Percentiles rank a stretch among this genome's conserved stretches.
Evolutionary conservation across 2,113 vertebrate genomes (phyloP).

Genomic region (Paradoxurus hermaphroditus): DNA sequence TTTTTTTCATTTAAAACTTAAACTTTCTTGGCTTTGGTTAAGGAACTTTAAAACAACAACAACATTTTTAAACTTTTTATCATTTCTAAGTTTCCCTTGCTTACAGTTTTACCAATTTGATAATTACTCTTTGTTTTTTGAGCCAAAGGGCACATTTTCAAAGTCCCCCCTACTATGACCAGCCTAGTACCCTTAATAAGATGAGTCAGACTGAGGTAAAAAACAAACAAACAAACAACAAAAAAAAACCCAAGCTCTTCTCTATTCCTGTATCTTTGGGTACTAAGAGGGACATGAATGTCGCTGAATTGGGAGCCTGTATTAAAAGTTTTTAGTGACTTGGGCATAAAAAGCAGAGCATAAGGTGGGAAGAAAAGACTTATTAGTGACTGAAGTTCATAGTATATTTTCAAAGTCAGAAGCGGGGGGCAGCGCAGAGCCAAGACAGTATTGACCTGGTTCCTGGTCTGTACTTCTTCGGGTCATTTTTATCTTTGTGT

Average conservation of each 20-base stretch:
- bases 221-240: background rate
- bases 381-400: background rate
- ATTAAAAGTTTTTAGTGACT: background rate
- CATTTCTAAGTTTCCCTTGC: background rate
- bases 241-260: background rate
- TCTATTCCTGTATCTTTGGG: background rate
- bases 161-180: background rate
- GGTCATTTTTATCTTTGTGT: background rate
- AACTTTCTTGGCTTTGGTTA: background rate
- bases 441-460: background rate
- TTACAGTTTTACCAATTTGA: background rate
- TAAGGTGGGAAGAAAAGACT: background rate
- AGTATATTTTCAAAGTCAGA: background rate
- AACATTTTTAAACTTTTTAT: background rate
- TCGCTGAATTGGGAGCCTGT: background rate
- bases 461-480: background rate
- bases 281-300: background rate
- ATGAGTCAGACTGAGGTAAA: background rate
- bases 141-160: background rate
- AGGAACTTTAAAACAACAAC: background rate
- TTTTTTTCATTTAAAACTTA: background rate
- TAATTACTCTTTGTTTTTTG: conserved; percentile 31
- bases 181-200: background rate
- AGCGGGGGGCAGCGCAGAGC: background rate
- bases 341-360: background rate